Percentiles rank a stretch among this genome's conserved stretches.
phyloP scores from a whole-genome alignment of 2,888 invertebrate species.

The Margaritifera margaritifera region DNA sequence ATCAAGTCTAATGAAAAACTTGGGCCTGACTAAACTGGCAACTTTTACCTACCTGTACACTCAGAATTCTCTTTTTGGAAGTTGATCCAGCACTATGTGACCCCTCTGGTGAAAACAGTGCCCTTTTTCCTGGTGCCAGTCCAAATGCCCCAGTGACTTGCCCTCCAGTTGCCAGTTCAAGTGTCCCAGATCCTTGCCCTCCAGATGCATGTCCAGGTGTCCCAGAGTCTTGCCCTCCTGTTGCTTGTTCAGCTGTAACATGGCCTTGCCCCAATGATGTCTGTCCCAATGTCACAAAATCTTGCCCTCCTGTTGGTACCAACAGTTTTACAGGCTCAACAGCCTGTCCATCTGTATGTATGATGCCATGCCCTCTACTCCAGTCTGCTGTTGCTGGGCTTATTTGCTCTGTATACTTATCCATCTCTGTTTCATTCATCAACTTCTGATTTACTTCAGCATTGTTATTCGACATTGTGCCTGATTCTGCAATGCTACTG shows the following conservation, averaged over 20 bases:
- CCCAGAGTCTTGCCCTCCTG: too few species aligned
- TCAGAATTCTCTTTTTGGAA: slow-evolving; percentile 21
- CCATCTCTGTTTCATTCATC: too few species aligned
- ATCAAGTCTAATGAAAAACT: too few species aligned
- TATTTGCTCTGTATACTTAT: slow-evolving; percentile 10
- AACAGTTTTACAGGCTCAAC: slow-evolving; percentile 53
- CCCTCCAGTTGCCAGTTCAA: too few species aligned
- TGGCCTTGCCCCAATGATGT: too few species aligned
- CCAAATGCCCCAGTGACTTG: neutral
- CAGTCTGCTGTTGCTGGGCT: slow-evolving; percentile 13
- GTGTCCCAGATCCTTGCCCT: too few species aligned
- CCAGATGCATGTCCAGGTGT: too few species aligned
- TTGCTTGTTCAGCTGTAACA: too few species aligned
- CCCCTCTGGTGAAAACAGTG: slow-evolving; percentile 14
- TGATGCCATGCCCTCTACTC: slow-evolving; percentile 32
- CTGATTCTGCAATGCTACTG: too few species aligned
- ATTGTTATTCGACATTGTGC: too few species aligned
- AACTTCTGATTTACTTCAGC: too few species aligned
- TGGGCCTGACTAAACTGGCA: too few species aligned
- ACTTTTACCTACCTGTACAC: slow-evolving; percentile 3
- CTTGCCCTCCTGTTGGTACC: slow-evolving; percentile 17
- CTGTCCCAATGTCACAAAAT: slow-evolving; percentile 8
- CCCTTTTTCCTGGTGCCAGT: slow-evolving; percentile 15
- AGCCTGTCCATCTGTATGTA: slow-evolving; percentile 14
- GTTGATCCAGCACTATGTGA: slow-evolving; percentile 17